These are phyloP conservation scores for Beroe forskalii DNA, from an alignment of 37 sponge, comb jelly and placozoan genomes.

Conservation along the genomic window DNA sequence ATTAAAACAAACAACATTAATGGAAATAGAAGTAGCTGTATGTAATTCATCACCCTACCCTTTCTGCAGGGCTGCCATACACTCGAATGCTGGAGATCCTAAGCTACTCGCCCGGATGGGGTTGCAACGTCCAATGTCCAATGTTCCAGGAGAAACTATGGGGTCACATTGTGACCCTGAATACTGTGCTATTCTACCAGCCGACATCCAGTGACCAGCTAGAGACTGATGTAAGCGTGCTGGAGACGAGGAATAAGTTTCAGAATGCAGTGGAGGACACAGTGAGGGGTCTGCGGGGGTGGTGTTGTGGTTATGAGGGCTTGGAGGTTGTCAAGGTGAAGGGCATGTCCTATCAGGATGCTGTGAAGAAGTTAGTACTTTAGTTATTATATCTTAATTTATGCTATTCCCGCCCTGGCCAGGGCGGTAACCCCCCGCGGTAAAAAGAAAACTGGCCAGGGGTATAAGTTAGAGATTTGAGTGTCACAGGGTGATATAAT, in stretches of 20 bases:
- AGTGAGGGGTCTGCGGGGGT: background rate
- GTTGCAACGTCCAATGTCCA: slow-evolving; percentile 28
- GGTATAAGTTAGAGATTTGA: too few species aligned
- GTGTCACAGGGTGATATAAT: too few species aligned
- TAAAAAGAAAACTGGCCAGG: too few species aligned
- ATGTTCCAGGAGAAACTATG: slow-evolving; percentile 50
- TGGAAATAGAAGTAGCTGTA: too few species aligned
- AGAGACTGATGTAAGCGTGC: background rate
- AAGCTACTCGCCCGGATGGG: background rate
- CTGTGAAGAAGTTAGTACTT: background rate
- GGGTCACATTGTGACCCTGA: background rate
- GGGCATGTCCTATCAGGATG: background rate
- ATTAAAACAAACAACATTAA: too few species aligned
- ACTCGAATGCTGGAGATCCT: background rate
- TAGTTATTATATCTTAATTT: too few species aligned
- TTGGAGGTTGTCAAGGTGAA: background rate
- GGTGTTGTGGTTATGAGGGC: background rate
- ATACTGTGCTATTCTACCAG: background rate
- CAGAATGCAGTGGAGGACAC: background rate
- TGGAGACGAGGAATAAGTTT: background rate
- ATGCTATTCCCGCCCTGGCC: too few species aligned
- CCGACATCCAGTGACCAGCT: background rate
- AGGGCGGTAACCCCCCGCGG: too few species aligned
- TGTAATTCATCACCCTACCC: too few species aligned
- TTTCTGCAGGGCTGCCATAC: background rate